Evolutionary conservation across 1,140 invertebrate species (phyloP).

Genomic region (silkworm (Bombyx mori)): ASM3026992v2 NC_085122.1:774001-774500

Average conservation of each 20-base stretch:
- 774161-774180: conserved; percentile 45
- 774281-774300: conserved; percentile 54
- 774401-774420: conserved; percentile 56
- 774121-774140: conserved; percentile 61
- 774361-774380: conserved; percentile 78
- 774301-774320: conserved; percentile 60
- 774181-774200: conserved; percentile 50
- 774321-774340: conserved; percentile 72
- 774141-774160: conserved; percentile 57
- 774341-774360: conserved; percentile 77
- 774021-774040: conserved; percentile 81
- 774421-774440: conserved; percentile 62
- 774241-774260: conserved; percentile 71
- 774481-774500: too few species aligned
- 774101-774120: conserved; percentile 60
- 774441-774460: conserved; percentile 1
- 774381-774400: conserved; percentile 63
- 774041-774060: conserved; percentile 55
- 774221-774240: conserved; percentile 61
- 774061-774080: conserved; percentile 56
- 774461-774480: background rate
- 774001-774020: conserved; percentile 53
- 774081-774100: conserved; percentile 35
- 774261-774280: conserved; percentile 66
- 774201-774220: conserved; percentile 32